Percentiles rank a stretch among this genome's conserved stretches.
phyloP scores from a whole-genome alignment of 2,113 vertebrate genomes.

The Daboia siamensis region DNA sequence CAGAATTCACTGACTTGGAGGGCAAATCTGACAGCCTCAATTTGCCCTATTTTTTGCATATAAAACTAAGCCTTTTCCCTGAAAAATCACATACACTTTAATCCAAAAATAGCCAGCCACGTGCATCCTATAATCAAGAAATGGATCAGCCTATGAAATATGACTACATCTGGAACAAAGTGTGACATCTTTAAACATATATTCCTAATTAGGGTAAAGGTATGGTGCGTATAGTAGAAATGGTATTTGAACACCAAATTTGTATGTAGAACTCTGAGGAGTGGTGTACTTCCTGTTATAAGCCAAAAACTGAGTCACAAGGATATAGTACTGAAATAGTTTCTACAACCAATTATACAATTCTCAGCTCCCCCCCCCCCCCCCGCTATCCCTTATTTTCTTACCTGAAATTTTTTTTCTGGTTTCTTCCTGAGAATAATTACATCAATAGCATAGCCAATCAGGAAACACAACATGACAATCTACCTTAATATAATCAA shows the following conservation, averaged over 20 bases:
- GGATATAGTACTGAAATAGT: not conserved
- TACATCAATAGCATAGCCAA: not conserved
- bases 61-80: conserved; percentile 4
- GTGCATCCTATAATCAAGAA: conserved; percentile 7
- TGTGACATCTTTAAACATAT: not conserved
- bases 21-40: not conserved
- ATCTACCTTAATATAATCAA: not conserved
- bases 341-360: not conserved
- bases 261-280: not conserved
- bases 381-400: not conserved
- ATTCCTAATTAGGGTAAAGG: not conserved
- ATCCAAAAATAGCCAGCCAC: not conserved
- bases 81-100: not conserved
- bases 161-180: not conserved
- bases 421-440: not conserved
- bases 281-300: not conserved
- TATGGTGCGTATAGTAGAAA: conserved; percentile 16
- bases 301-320: not conserved
- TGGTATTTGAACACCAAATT: not conserved
- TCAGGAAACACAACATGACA: not conserved
- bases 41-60: not conserved
- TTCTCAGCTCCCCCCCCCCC: not conserved
- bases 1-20: conserved; percentile 16
- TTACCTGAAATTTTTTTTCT: not conserved
- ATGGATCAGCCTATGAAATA: not conserved